A percentile compares a stretch with the other conserved stretches of the same genome.
Conservation (phyloP, 37 sponge, comb jelly and placozoan genomes). For the Cliona cf. orientalis region DNA sequence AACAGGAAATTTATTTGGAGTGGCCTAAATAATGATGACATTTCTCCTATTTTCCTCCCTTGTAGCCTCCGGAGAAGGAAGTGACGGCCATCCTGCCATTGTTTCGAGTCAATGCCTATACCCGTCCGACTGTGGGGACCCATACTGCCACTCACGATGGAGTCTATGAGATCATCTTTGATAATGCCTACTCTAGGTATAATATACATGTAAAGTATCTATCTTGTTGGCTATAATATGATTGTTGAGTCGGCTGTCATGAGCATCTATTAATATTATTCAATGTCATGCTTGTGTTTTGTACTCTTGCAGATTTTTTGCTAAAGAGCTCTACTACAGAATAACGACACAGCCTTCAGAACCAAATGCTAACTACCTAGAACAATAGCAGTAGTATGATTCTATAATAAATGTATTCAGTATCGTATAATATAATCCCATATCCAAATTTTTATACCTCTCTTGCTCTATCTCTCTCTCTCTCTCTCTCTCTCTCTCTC, state of each 20-base stretch:
- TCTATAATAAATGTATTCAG: too few species aligned
- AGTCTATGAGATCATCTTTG: slow-evolving; percentile 88
- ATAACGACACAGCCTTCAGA: slow-evolving; percentile 81
- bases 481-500: too few species aligned
- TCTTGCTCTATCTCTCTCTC: too few species aligned
- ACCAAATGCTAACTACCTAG: slow-evolving; percentile 54
- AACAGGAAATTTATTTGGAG: too few species aligned
- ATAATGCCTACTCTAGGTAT: slow-evolving; percentile 94
- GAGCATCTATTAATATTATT: not conserved
- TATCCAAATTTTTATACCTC: too few species aligned
- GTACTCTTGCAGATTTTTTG: slow-evolving; percentile 78
- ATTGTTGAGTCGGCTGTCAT: not conserved
- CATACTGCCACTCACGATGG: slow-evolving; percentile 88
- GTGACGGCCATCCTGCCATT: slow-evolving; percentile 82
- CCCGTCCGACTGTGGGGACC: slow-evolving; percentile 79
- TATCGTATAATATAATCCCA: too few species aligned
- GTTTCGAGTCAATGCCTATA: slow-evolving; percentile 78
- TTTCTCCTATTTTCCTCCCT: not conserved
- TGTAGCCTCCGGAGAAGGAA: slow-evolving; percentile 51
- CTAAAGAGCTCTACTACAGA: slow-evolving; percentile 92
- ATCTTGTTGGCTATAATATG: not conserved
- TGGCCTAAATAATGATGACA: too few species aligned
- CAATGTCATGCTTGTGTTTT: not conserved
- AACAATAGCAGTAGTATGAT: slow-evolving; percentile 22
- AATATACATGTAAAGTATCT: not conserved